Evolutionary conservation across 2,797 vertebrate genomes (phyloP), one percentile per base, ranked within the genome.

Genomic region (Cygnus olor): DNA sequence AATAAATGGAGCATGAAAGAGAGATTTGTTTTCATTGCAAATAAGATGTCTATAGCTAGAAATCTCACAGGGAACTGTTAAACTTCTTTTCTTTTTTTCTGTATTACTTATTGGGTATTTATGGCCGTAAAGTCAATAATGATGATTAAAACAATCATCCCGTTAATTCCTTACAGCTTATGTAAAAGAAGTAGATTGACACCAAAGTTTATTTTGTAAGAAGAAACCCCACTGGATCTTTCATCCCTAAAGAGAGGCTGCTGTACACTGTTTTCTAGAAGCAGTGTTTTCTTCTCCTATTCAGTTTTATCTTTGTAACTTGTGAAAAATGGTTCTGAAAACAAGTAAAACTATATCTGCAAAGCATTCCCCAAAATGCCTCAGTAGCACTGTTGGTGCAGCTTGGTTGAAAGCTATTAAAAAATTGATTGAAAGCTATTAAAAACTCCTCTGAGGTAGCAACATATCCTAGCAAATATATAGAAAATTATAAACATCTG

Each of bases 401-500:
- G 22, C 13, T 25, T 25, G 47, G 22, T 49, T 79, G 30, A 88
- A 86, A 72, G 9, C 27, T 47, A 53, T 71, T 83, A 63, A 79
- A 85, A 38, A 14, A 38, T 25, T 25, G 47, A 13, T 49, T 79
- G 30, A 88, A 86, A 72, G 9, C 27, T 47, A 53, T 71, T 83
- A 63, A 79, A 85, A 38, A 14, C 25, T 65, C 28, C 58, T 74
- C 54, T 84, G n/a, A 76, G 63, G 56, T 88, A 83, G 30, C 19
- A 69, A 36, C 3, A 1, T 72, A 57, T 56, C 85, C 38, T 40
- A 88, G 14, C 16, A 82, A 88, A 84, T 45, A 36, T 42, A 79
- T 27, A 81, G 47, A 88, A 77, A 70, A 85, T 66, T 34, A 73
- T 25, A 82, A 93, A 94, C 78, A 93, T 94, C 80, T 93, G 78